Evolutionary conservation across 2,797 vertebrate genomes (phyloP).

Genomic region (Calcarius lapponicus): DNA sequence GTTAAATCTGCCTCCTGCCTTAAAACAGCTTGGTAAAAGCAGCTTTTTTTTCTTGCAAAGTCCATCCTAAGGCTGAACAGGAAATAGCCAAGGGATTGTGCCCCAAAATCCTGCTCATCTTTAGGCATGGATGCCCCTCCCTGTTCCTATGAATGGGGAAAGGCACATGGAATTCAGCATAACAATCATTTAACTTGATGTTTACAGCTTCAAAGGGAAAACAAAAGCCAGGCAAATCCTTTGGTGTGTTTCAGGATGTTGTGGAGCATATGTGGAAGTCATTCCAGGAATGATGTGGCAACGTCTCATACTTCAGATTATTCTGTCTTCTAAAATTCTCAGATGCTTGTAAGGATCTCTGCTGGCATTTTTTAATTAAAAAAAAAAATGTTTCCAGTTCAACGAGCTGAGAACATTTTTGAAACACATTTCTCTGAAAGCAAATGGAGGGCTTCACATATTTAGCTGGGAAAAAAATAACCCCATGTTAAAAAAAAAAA

Average conservation of each 20-base stretch:
- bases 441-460: not conserved
- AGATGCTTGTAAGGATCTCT: not conserved
- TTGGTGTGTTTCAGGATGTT: not conserved
- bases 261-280: fast-evolving
- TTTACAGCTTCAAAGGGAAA: not conserved
- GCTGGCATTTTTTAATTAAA: not conserved
- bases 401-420: not conserved
- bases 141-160: not conserved
- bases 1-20: not conserved
- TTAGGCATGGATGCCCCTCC: not conserved
- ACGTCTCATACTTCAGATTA: not conserved
- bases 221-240: not conserved
- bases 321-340: not conserved
- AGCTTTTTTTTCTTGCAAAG: not conserved
- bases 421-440: not conserved
- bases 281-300: not conserved
- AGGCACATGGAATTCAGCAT: not conserved
- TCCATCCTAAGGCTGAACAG: not conserved
- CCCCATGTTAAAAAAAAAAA: not conserved
- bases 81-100: not conserved
- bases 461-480: not conserved
- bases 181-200: not conserved
- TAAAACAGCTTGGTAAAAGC: not conserved
- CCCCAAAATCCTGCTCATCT: not conserved
- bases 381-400: not conserved